Base-by-base conservation (phyloP, 1,140 invertebrate genomes). In the Subanguina moxae region DNA sequence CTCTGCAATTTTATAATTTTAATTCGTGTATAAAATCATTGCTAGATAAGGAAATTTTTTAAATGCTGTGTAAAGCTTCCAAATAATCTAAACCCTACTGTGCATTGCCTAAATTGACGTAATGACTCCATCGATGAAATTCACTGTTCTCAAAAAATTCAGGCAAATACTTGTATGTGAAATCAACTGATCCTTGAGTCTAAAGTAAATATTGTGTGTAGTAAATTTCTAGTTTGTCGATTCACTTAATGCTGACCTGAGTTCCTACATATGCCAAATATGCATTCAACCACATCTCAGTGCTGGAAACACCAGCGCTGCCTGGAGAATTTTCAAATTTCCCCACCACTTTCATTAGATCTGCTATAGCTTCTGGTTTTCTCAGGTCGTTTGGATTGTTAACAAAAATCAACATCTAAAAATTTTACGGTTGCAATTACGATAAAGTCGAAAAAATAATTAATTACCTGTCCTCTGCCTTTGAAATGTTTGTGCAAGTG, bases 101-200 rank as follows among this genome's bases (percentile, higher is more conserved):
- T 59, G 57, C 43, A 42, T 69, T 64, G 67, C 79, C 79, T 8
- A 81, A 56, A 59, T 72, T 82, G n/a, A 81, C 77, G 58, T 78
- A 81, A 65, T 81, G 80, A 68, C 78, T 80, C 79, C 79, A 81
- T 32, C 78, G 61, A 57, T 79, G 71, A 57, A 80, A 81, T 64
- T 80, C 80, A 17, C 43, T 65, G 25, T 76, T 61, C 15, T 67
- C 65, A 45, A 81, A 78, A 73, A 81, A 81, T 52, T 82, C 79
- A 17, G 77, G 79, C 32, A 81, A 58, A 45, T 81, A 81, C 56
- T 80, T 78, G 68, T 81, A 81, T 45, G 76, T 77, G 71, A 81
- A 81, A 43, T 82, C 80, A 52, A 81, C 74, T 3, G 78, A 74
- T 19, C 48, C n/a, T 52, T 52, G n/a, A 15, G n/a, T 52, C 23